Evolutionary conservation across 2,797 vertebrate genomes (phyloP).

Genomic region (Cynodonichthys magdalenae): DNA sequence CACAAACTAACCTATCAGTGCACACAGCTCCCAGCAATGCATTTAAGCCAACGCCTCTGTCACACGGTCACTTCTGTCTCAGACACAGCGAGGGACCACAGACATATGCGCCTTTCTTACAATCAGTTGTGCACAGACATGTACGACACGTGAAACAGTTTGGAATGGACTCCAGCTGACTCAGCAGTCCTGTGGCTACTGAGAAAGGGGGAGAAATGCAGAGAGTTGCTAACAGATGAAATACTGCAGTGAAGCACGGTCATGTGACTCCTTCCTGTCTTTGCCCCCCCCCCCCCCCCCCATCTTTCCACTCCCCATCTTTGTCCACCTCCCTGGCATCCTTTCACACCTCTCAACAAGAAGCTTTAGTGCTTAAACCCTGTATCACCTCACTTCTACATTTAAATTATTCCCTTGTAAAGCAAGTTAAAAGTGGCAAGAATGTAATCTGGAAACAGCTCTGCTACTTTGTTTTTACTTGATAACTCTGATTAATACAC

Average conservation of each 20-base stretch:
- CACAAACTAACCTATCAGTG: conserved; percentile 27
- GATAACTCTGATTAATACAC: neutral
- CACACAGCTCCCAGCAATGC: conserved; percentile 4
- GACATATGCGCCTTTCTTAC: conserved; percentile 9
- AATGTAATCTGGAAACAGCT: conserved; percentile 25
- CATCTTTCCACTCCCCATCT: conserved; percentile 50
- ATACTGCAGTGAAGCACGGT: conserved; percentile 72
- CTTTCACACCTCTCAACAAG: conserved; percentile 24
- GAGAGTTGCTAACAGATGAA: conserved; percentile 68
- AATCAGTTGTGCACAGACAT: neutral
- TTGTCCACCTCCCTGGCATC: conserved; percentile 38
- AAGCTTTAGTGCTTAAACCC: conserved; percentile 10
- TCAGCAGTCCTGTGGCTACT: conserved; percentile 56
- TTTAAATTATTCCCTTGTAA: conserved; percentile 20
- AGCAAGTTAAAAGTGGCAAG: conserved; percentile 61
- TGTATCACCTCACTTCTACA: neutral
- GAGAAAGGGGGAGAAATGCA: conserved; percentile 57
- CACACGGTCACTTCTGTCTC: neutral
- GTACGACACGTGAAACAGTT: conserved; percentile 20
- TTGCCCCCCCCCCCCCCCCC: conserved; percentile 63
- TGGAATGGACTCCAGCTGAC: conserved; percentile 57
- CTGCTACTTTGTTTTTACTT: conserved; percentile 33
- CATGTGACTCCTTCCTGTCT: conserved; percentile 49
- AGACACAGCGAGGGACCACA: neutral
- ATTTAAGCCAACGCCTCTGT: neutral